These are phyloP conservation scores for Vidua chalybeata DNA, from an alignment of 2,113 vertebrate genomes.

Conservation along the genomic window DNA sequence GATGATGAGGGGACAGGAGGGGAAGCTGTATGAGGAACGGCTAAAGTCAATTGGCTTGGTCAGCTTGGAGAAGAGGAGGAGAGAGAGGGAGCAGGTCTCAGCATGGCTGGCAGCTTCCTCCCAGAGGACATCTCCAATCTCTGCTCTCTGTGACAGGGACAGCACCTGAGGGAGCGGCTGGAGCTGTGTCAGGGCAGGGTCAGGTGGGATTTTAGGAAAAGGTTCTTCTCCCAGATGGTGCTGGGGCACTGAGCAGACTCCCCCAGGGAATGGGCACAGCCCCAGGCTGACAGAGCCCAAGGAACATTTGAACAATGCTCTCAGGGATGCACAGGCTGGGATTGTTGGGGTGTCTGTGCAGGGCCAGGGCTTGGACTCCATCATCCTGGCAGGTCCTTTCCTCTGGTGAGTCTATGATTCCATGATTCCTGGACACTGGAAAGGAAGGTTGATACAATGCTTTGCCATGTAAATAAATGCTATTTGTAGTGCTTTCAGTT, in stretches of 20 bases:
- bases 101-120: not conserved
- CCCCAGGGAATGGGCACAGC: too few relatives aligned
- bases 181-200: not conserved
- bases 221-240: too few relatives aligned
- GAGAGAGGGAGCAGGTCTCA: not conserved
- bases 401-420: not conserved
- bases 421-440: not conserved
- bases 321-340: too few relatives aligned
- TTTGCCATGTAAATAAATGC: not conserved
- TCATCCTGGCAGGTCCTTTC: not conserved
- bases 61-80: not conserved
- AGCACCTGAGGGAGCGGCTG: rapidly evolving
- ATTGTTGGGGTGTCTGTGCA: not conserved
- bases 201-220: not conserved
- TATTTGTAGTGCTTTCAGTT: not conserved
- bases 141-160: not conserved
- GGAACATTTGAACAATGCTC: not conserved
- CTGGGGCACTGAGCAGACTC: too few relatives aligned
- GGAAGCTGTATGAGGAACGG: not conserved
- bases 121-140: rapidly evolving
- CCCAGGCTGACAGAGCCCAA: too few relatives aligned
- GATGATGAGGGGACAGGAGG: not conserved
- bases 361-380: not conserved
- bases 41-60: not conserved
- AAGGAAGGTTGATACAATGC: not conserved